Evolutionary conservation across 2,797 vertebrate species (phyloP).

Genomic region (Microctenopoma steveboyesi): DNA sequence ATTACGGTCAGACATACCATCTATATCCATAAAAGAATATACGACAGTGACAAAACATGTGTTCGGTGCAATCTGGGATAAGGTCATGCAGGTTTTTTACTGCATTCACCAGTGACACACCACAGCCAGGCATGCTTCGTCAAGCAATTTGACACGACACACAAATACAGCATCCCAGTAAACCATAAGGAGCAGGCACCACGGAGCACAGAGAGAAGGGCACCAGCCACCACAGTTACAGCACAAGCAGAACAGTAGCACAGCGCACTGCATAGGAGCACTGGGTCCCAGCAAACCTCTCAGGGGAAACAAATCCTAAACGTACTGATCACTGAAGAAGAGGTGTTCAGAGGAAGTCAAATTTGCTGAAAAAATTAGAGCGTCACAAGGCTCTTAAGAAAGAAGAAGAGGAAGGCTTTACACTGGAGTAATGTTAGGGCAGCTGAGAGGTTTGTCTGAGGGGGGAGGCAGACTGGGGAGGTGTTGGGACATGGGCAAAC

Average conservation of each 20-base stretch:
- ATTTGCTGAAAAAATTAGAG: slow-evolving; percentile 25
- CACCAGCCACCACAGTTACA: slow-evolving; percentile 56
- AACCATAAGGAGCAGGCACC: slow-evolving; percentile 53
- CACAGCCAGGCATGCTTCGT: slow-evolving; percentile 67
- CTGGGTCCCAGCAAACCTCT: slow-evolving; percentile 80
- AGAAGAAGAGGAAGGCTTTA: not conserved
- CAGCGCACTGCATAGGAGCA: slow-evolving; percentile 70
- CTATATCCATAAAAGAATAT: slow-evolving; percentile 29
- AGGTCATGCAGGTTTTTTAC: slow-evolving; percentile 64
- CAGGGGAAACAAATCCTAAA: slow-evolving; percentile 40
- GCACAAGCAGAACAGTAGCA: slow-evolving; percentile 63
- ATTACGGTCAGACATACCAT: slow-evolving; percentile 22
- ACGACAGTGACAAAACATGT: slow-evolving; percentile 34
- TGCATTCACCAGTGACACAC: slow-evolving; percentile 57
- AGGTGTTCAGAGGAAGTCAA: slow-evolving; percentile 12
- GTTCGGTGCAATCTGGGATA: slow-evolving; percentile 39
- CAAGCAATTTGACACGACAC: slow-evolving; percentile 50
- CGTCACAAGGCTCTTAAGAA: slow-evolving; percentile 1
- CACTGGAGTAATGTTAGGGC: not conserved
- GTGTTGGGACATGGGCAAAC: slow-evolving; percentile 54
- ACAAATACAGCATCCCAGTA: slow-evolving; percentile 30
- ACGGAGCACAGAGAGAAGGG: slow-evolving; percentile 37
- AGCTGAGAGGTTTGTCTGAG: slow-evolving; percentile 83
- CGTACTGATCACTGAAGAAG: slow-evolving; percentile 15
- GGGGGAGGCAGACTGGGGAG: slow-evolving; percentile 70